These are phyloP conservation scores for Agriopis leucophaearia DNA, from an alignment of 2,888 invertebrate species.

Conservation along the genomic window DNA sequence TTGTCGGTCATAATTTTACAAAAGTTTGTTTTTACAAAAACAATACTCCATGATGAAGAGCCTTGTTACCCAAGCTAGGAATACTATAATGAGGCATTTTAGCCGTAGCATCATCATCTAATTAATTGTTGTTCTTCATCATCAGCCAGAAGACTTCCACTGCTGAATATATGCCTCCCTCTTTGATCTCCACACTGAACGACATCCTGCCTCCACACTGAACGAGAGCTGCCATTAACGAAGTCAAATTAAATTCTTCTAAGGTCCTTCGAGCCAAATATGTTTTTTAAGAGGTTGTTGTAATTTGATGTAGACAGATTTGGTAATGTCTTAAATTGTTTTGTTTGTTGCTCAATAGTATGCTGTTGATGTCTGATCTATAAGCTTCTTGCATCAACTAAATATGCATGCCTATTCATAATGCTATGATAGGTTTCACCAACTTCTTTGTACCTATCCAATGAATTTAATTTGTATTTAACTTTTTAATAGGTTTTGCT, in stretches of 20 bases:
- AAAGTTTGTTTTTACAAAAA: too few species aligned
- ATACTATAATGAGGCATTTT: conserved; percentile 33
- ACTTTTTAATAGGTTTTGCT: background rate
- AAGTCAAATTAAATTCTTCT: conserved; percentile 14
- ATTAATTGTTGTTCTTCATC: too few species aligned
- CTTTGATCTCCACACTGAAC: too few species aligned
- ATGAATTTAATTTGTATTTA: too few species aligned
- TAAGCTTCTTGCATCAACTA: conserved; percentile 15
- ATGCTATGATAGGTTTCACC: conserved; percentile 9
- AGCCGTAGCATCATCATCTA: conserved; percentile 2
- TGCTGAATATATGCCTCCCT: too few species aligned
- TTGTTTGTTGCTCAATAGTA: conserved; percentile 28
- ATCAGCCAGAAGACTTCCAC: too few species aligned
- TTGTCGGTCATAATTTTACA: too few species aligned
- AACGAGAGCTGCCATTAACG: conserved; percentile 6
- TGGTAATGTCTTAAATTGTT: conserved; percentile 32
- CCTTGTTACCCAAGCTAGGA: too few species aligned
- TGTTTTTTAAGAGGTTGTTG: conserved; percentile 17
- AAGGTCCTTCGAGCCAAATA: conserved; percentile 18
- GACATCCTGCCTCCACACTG: too few species aligned
- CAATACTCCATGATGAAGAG: too few species aligned
- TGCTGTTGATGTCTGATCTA: conserved; percentile 12
- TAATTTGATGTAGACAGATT: conserved; percentile 26
- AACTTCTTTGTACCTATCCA: conserved; percentile 2
- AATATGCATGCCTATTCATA: conserved; percentile 9